Percentiles rank a stretch among this genome's conserved stretches.
phyloP scores from a whole-genome alignment of 2,113 vertebrate species.

The Podiceps cristatus region DNA sequence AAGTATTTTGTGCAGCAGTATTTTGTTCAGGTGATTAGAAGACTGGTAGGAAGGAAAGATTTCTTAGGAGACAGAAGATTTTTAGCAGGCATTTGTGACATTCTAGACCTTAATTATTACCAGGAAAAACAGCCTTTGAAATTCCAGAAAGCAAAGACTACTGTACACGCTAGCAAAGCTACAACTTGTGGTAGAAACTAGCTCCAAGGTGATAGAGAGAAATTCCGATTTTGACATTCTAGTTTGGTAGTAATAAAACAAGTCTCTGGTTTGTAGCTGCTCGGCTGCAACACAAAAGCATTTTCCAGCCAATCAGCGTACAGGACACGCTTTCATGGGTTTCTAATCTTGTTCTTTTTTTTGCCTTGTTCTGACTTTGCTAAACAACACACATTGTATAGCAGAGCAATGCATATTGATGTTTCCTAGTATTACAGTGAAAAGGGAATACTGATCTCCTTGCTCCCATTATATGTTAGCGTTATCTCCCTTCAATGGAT shows the following conservation, averaged over 20 bases:
- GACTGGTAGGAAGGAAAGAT: not conserved
- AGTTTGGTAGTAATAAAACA: not conserved
- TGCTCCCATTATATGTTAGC: conserved; percentile 33
- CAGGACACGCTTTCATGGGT: conserved; percentile 13
- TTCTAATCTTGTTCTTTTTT: conserved; percentile 58
- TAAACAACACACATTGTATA: conserved; percentile 35
- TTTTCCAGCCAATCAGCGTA: conserved; percentile 31
- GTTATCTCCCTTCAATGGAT: conserved; percentile 47
- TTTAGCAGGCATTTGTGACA: not conserved
- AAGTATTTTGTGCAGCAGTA: not conserved
- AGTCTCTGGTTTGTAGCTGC: not conserved
- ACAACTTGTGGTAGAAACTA: not conserved
- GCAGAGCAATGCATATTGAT: conserved; percentile 46
- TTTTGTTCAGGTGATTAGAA: not conserved
- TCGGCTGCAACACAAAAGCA: not conserved
- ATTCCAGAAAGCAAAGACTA: not conserved
- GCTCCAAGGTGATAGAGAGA: not conserved
- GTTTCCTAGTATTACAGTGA: conserved; percentile 29
- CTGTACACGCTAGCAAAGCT: not conserved
- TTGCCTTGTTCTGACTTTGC: conserved; percentile 52
- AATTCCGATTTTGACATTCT: conserved; percentile 1
- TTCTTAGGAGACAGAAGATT: not conserved
- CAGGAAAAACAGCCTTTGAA: not conserved
- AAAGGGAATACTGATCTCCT: conserved; percentile 42
- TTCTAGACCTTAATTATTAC: not conserved